Conservation (phyloP, 2,797 vertebrate species). For the Urocyon cinereoargenteus region DNA sequence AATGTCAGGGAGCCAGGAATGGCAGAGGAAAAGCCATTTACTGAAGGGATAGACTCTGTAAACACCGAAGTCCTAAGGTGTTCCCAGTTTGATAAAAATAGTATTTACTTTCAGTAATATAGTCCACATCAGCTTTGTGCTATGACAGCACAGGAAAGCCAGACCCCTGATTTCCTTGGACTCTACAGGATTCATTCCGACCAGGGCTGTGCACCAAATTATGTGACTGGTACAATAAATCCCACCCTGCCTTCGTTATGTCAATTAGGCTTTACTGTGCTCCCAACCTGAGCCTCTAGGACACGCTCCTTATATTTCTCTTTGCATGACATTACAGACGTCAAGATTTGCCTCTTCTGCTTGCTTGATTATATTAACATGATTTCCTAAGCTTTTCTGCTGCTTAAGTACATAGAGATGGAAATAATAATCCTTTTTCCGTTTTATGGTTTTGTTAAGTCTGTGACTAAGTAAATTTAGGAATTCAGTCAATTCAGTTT, state of each 20-base stretch:
- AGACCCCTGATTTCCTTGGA: neutral
- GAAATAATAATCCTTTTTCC: slow-evolving; percentile 61
- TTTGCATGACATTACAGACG: slow-evolving; percentile 41
- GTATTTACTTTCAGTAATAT: slow-evolving; percentile 1
- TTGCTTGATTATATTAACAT: slow-evolving; percentile 40
- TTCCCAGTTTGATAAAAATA: neutral
- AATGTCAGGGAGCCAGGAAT: neutral
- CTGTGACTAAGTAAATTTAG: slow-evolving; percentile 55
- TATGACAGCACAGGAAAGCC: neutral
- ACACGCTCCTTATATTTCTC: neutral
- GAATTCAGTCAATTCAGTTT: slow-evolving; percentile 54
- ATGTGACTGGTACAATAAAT: neutral
- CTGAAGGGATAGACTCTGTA: neutral
- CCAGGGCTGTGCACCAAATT: neutral
- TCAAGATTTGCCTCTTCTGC: neutral
- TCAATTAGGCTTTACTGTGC: neutral
- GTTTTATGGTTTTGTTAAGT: slow-evolving; percentile 49
- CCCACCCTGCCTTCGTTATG: neutral
- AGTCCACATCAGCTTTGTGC: neutral
- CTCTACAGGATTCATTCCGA: neutral
- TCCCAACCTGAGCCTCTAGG: neutral
- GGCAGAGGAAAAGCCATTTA: neutral
- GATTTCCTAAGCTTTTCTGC: slow-evolving; percentile 32
- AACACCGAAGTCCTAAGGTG: neutral
- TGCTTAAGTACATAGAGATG: slow-evolving; percentile 13